These are phyloP conservation scores for Muscicapa striata DNA, from an alignment of 2,797 vertebrate species.

Conservation along the genomic window DNA sequence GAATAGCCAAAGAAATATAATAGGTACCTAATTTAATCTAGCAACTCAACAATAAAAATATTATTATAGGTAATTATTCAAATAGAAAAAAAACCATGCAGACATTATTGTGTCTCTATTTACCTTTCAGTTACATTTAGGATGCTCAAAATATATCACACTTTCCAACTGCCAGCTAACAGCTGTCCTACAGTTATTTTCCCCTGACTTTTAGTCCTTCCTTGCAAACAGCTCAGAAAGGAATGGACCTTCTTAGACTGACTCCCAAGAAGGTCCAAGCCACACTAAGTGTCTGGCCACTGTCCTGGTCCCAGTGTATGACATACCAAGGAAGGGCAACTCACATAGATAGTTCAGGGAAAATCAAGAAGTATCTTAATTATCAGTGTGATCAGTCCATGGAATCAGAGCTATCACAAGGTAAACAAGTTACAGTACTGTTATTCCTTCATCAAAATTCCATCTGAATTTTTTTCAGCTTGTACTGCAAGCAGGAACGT, in stretches of 20 bases:
- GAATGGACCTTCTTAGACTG: background rate
- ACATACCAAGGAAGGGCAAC: background rate
- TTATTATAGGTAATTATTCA: background rate
- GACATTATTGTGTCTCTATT: background rate
- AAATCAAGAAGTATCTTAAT: background rate
- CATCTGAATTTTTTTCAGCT: background rate
- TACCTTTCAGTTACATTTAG: background rate
- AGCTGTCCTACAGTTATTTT: background rate
- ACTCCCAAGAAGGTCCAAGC: background rate
- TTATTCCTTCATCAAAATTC: background rate
- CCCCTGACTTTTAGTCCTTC: background rate
- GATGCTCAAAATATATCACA: background rate
- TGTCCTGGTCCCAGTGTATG: background rate
- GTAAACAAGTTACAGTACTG: background rate
- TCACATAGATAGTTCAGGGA: background rate
- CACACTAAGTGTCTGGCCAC: too few relatives aligned
- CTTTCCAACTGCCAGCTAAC: background rate
- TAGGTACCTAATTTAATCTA: background rate
- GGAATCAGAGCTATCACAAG: background rate
- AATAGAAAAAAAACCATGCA: background rate
- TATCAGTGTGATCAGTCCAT: background rate
- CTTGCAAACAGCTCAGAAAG: background rate
- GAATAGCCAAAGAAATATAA: background rate
- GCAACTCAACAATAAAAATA: background rate
- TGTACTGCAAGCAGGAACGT: background rate